Conservation (phyloP, 2,797 vertebrate genomes). For the Chelmon rostratus region DNA sequence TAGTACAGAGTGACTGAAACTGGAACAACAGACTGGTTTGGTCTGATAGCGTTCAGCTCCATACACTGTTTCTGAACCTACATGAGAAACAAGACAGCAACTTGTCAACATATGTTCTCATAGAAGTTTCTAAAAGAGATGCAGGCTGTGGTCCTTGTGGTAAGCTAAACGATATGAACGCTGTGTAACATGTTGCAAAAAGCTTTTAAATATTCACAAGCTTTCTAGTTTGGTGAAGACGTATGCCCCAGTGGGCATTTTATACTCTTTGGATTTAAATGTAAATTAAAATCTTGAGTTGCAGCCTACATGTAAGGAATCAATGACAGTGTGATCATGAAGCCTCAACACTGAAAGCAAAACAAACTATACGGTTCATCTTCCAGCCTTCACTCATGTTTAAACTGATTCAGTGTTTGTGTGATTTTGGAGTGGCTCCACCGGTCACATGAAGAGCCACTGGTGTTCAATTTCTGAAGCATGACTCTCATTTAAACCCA, state of each 20-base stretch:
- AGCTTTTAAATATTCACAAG: too few species aligned
- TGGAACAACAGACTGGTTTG: conserved; percentile 35
- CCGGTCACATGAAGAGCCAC: conserved; percentile 73
- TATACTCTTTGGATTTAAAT: neutral
- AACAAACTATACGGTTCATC: neutral
- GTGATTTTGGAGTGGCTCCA: conserved; percentile 26
- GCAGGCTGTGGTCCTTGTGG: too few species aligned
- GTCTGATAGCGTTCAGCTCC: conserved; percentile 70
- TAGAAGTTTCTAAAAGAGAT: neutral
- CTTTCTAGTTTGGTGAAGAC: neutral
- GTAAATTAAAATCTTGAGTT: neutral
- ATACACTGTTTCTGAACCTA: conserved; percentile 88
- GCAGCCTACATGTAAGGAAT: neutral
- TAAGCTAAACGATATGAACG: too few species aligned
- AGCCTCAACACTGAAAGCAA: neutral
- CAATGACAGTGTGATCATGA: neutral
- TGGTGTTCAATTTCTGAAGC: conserved; percentile 74
- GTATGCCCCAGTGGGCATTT: neutral
- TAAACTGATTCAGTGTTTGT: conserved; percentile 35
- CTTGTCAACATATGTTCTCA: neutral
- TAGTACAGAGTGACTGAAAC: conserved; percentile 91
- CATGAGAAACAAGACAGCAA: neutral
- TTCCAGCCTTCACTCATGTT: neutral
- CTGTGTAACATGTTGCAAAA: neutral
- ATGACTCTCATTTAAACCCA: conserved; percentile 76